Evolutionary conservation across 2,797 vertebrate genomes (phyloP).

Genomic region (Ispidina lecontei): DNA sequence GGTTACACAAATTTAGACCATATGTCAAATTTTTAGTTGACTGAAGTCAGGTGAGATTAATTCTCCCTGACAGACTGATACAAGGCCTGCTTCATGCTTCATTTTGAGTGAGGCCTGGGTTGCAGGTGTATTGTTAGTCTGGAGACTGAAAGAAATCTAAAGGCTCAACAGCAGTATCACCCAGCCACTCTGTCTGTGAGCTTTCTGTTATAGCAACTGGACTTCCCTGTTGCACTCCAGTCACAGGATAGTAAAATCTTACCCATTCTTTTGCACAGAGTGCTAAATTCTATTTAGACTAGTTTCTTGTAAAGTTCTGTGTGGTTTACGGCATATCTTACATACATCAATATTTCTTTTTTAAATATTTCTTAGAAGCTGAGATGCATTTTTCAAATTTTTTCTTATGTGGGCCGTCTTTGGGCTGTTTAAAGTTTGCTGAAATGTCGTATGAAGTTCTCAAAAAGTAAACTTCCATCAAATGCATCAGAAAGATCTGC

Average conservation of each 20-base stretch:
- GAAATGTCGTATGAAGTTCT: slow-evolving; percentile 46
- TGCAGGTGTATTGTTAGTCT: not conserved
- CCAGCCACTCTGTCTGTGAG: not conserved
- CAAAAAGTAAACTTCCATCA: slow-evolving; percentile 53
- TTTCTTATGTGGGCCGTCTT: not conserved
- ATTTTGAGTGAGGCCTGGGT: not conserved
- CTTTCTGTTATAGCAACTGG: not conserved
- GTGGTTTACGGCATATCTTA: not conserved
- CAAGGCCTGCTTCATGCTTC: not conserved
- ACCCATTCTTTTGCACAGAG: not conserved
- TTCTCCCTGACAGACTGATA: not conserved
- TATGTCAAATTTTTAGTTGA: not conserved
- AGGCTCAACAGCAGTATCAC: not conserved
- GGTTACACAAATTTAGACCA: not conserved
- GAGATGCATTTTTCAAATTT: slow-evolving; percentile 49
- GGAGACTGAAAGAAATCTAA: not conserved
- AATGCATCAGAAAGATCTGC: slow-evolving; percentile 35
- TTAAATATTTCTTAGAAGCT: slow-evolving; percentile 8
- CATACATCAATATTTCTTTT: accelerated
- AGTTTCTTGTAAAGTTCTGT: not conserved
- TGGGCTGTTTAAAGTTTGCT: slow-evolving; percentile 38
- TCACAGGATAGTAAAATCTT: not conserved
- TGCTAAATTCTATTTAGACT: not conserved
- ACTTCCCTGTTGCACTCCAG: not conserved
- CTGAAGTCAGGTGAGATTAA: not conserved